Evolutionary conservation across 2,797 vertebrate species (phyloP).

Genomic region (Dromococcyx pavoninus): DNA sequence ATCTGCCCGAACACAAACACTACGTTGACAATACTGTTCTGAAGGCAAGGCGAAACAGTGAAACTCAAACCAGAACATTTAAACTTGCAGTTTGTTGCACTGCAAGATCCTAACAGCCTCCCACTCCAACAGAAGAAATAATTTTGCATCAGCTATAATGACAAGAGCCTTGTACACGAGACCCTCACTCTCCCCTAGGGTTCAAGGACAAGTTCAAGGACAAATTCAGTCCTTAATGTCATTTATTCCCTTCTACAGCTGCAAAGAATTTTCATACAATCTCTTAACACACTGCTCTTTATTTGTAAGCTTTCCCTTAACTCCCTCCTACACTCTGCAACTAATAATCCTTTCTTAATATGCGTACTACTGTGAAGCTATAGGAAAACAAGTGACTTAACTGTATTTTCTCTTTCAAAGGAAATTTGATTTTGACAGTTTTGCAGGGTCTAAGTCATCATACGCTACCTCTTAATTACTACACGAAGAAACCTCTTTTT

Average conservation of each 20-base stretch:
- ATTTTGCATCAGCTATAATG: neutral
- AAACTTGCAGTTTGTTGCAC: neutral
- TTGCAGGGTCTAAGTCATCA: neutral
- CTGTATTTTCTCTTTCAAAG: neutral
- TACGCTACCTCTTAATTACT: neutral
- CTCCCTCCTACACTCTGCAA: neutral
- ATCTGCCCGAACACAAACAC: neutral
- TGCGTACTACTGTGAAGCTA: neutral
- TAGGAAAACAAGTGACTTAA: neutral
- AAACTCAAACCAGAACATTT: neutral
- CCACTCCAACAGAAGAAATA: neutral
- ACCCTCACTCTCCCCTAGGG: neutral
- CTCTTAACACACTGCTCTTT: neutral
- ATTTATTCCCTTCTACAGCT: neutral
- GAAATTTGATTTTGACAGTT: neutral
- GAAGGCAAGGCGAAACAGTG: neutral
- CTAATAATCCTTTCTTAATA: neutral
- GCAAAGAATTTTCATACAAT: neutral
- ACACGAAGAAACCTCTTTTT: neutral
- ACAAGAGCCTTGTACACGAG: neutral
- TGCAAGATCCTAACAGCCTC: neutral
- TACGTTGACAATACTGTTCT: neutral
- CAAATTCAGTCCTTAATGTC: neutral
- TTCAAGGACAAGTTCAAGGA: neutral
- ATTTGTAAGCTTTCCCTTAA: neutral